A percentile compares a stretch with the other conserved stretches of the same genome.
Evolutionary conservation across 2,888 invertebrate genomes (phyloP).

Genomic region (Eupithecia abbreviata): DNA sequence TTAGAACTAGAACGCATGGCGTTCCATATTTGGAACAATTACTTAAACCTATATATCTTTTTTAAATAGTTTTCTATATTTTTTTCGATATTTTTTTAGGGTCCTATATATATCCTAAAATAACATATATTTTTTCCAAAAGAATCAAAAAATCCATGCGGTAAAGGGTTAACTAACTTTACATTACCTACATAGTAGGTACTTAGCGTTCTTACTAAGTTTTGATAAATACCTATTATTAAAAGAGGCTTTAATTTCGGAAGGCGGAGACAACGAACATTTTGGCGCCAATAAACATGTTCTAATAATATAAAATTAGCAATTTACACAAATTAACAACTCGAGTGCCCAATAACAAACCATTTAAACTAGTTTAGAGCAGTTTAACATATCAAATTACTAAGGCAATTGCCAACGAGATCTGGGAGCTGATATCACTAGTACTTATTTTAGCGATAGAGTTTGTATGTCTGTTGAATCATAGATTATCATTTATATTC

Average conservation of each 20-base stretch:
- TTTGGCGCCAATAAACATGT: slow-evolving; percentile 19
- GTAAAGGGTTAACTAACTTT: too few species aligned
- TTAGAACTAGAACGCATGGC: too few species aligned
- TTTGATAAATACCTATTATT: background rate
- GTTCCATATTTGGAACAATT: too few species aligned
- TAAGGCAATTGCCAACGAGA: slow-evolving; percentile 27
- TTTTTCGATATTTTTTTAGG: too few species aligned
- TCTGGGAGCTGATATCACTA: background rate
- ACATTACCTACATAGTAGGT: background rate
- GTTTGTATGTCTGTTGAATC: background rate
- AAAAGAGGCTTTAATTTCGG: background rate
- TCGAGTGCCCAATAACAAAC: slow-evolving; percentile 13
- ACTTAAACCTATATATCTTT: too few species aligned
- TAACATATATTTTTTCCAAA: too few species aligned
- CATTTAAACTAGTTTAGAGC: slow-evolving; percentile 23
- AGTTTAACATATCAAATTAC: slow-evolving; percentile 35
- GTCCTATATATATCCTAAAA: too few species aligned
- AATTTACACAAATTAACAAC: slow-evolving; percentile 26
- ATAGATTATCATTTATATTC: background rate
- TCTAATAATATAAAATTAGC: slow-evolving; percentile 18
- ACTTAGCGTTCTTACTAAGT: background rate
- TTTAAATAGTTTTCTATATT: too few species aligned
- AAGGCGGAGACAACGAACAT: slow-evolving; percentile 1
- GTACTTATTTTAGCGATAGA: background rate
- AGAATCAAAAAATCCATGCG: too few species aligned